These are phyloP conservation scores for Hapalemur alaotrensis DNA, from an alignment of 2,797 vertebrate species.

Conservation along the genomic window DNA sequence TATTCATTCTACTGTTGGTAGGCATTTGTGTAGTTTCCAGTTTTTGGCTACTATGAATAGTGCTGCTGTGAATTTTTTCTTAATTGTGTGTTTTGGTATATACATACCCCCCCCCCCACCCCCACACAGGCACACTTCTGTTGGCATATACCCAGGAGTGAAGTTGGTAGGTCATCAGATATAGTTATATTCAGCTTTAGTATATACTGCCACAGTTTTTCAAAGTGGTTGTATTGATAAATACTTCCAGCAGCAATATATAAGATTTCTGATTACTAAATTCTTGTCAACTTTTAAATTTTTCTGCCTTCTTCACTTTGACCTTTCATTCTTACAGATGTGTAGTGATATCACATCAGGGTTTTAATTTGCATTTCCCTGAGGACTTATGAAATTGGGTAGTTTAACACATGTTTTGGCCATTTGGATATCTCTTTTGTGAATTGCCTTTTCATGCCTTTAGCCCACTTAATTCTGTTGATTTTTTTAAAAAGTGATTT, in stretches of 20 bases:
- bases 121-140: not conserved
- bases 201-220: not conserved
- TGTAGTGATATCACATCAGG: not conserved
- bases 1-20: constrained; percentile 1
- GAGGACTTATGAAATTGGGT: not conserved
- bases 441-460: not conserved
- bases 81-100: too few relatives aligned
- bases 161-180: not conserved
- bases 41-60: not conserved
- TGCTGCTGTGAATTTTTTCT: not conserved
- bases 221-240: not conserved
- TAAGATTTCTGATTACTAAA: not conserved
- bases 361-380: constrained; percentile 24
- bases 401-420: not conserved
- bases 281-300: constrained; percentile 8
- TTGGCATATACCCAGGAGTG: not conserved
- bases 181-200: not conserved
- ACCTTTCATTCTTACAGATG: not conserved
- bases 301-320: constrained; percentile 17
- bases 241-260: not conserved
- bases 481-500: not conserved
- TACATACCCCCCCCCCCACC: too few relatives aligned
- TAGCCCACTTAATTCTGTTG: not conserved
- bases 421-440: constrained; percentile 17
- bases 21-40: not conserved